Evolutionary conservation across 2,113 vertebrate genomes (phyloP).

Genomic region (Crotalus horridus): DNA sequence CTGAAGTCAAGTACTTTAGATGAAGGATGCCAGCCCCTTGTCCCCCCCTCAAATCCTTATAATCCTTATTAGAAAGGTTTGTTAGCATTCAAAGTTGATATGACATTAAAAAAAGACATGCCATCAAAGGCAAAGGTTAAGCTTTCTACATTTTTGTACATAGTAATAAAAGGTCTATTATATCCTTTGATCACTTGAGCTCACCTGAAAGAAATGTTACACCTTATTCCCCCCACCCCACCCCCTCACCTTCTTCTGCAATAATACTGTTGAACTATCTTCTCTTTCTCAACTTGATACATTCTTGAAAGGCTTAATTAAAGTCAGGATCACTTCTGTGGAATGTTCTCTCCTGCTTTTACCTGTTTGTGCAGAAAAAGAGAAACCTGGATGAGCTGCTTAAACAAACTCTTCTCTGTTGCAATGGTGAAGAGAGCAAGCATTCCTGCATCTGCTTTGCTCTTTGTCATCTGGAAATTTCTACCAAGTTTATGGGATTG

Average conservation of each 20-base stretch:
- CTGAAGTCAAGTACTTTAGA: slow-evolving; percentile 46
- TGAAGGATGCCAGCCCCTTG: background rate
- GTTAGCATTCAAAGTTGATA: slow-evolving; percentile 69
- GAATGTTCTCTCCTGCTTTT: slow-evolving; percentile 47
- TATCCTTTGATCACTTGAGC: slow-evolving; percentile 67
- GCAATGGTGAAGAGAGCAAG: background rate
- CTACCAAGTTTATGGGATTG: background rate
- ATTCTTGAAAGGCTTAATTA: slow-evolving; percentile 72
- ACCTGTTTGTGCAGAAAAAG: slow-evolving; percentile 40
- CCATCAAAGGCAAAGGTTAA: slow-evolving; percentile 77
- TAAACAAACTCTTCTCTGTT: background rate
- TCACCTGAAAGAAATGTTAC: slow-evolving; percentile 77
- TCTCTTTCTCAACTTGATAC: slow-evolving; percentile 65
- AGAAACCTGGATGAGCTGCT: slow-evolving; percentile 3
- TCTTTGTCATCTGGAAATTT: background rate
- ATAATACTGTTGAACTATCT: slow-evolving; percentile 64
- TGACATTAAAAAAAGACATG: slow-evolving; percentile 73
- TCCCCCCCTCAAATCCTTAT: slow-evolving; percentile 34
- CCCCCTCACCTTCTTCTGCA: background rate
- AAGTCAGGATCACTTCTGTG: slow-evolving; percentile 62
- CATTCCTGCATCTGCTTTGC: background rate
- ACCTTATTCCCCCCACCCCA: slow-evolving; percentile 58
- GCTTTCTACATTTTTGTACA: slow-evolving; percentile 68
- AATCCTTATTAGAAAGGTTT: slow-evolving; percentile 61
- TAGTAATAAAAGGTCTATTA: slow-evolving; percentile 74